A percentile compares a stretch with the other conserved stretches of the same genome.
Evolutionary conservation across 37 sponge, comb jelly and placozoan species (phyloP).

Genomic region (Chondrosia reniformis): DNA sequence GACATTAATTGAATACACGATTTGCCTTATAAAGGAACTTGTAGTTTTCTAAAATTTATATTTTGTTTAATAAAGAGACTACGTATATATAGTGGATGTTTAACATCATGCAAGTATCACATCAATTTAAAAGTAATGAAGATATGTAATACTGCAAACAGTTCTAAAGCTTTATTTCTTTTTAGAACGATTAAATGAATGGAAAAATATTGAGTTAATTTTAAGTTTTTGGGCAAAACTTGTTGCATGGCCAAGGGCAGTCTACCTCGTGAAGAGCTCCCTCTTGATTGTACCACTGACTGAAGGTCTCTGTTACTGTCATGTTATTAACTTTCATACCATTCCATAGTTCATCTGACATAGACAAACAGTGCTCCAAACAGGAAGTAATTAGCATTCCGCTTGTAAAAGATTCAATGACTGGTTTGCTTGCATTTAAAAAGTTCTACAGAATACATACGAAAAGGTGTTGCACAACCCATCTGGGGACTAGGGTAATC

Average conservation of each 20-base stretch:
- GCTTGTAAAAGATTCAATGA: constrained; percentile 39
- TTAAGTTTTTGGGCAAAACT: constrained; percentile 50
- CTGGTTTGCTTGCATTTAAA: constrained; percentile 14
- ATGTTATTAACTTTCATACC: constrained; percentile 21
- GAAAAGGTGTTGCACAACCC: not conserved
- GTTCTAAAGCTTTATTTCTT: too few species aligned
- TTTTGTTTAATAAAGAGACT: too few species aligned
- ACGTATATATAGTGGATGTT: too few species aligned
- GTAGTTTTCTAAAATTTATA: too few species aligned
- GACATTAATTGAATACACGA: too few species aligned
- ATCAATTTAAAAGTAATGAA: too few species aligned
- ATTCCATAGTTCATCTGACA: constrained; percentile 49
- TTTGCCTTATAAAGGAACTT: too few species aligned
- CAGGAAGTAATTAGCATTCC: constrained; percentile 71
- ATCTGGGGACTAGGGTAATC: not conserved
- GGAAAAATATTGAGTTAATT: too few species aligned
- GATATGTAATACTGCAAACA: too few species aligned
- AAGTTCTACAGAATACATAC: constrained; percentile 11
- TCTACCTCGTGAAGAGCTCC: constrained; percentile 6
- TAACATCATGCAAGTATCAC: too few species aligned
- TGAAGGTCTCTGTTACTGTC: constrained; percentile 53
- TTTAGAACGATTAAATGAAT: too few species aligned
- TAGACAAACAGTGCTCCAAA: constrained; percentile 68
- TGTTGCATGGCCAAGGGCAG: constrained; percentile 53
- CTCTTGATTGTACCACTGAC: constrained; percentile 57